Evolutionary conservation across 53 echinoderm and acorn worm species (phyloP), one percentile per base, ranked within the genome.

Genomic region (Echinarachnius parma): DNA sequence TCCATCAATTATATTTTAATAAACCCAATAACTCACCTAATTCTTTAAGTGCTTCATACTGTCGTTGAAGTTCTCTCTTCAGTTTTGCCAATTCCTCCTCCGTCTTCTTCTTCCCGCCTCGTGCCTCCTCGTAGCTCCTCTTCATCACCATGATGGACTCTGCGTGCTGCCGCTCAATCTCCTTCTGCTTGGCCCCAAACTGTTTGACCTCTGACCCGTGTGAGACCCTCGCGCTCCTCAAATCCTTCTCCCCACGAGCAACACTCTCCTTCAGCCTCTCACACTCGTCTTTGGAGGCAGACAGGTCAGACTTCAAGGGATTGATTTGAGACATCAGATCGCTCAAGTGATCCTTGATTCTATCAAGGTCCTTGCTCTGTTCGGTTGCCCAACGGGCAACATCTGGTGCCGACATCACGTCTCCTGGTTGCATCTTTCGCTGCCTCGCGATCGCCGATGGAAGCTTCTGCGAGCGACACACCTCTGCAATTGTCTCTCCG

Each of bases 51-150:
- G 89, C 81, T 53, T 86, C 89, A 65, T 75, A 66, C 49, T 94
- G 94, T 33, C 78, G 84, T 19, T 86, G 78, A 28, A 90, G 83
- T 66, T 94, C 89, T 16, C 83, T 80, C 47, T 87, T 94, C 28
- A 94, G 75, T 10, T 72, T 82, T 1, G 61, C 46, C 14, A 94
- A 46, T 34, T 94, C 86, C 18, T 84, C 89, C 49, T 94, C 89
- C 3, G 64, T 46, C 26, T 67, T 68, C 48, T 77, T 78, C 62
- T 84, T 94, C 15, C 83, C 81, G 28, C 59, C 71, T 21, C 59
- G 28, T 13, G 80, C 35, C 29, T 94, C 94, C 10, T 94, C 89
- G 22, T 78, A 81, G 45, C 82, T 89, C 47, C 86, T 83, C 61
- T 94, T 80, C 4, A 94, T 85, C 48, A 90, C 87, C 45, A 81